Evolutionary conservation across 2,113 vertebrate genomes (phyloP).

Genomic region (Odocoileus virginianus): DNA sequence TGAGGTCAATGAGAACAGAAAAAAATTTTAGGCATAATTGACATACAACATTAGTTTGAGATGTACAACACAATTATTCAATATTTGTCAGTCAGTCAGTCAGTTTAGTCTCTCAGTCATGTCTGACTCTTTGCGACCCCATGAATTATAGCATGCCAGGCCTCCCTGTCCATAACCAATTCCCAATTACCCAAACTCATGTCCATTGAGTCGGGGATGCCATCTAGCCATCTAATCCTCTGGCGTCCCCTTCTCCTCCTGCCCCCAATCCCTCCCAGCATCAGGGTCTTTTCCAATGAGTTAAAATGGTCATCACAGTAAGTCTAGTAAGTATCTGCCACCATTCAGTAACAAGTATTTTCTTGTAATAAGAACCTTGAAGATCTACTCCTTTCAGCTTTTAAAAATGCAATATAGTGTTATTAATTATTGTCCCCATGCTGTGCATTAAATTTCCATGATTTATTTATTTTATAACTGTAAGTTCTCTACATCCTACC

Average conservation of each 20-base stretch:
- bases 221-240: no score
- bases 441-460: neutral
- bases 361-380: neutral
- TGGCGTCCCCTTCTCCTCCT: no score
- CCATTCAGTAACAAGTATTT: neutral
- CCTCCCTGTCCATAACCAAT: no score
- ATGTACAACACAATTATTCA: neutral
- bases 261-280: no score
- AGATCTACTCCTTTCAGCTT: neutral
- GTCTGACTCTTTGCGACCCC: no score
- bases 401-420: neutral
- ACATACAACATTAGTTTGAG: neutral
- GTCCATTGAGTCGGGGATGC: no score
- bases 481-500: neutral
- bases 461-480: neutral
- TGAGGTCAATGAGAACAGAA: constrained; percentile 68
- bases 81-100: neutral
- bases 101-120: no score
- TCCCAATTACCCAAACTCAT: no score
- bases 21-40: neutral
- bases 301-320: neutral
- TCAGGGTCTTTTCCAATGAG: no score
- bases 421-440: neutral
- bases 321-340: neutral
- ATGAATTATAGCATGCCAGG: no score